A percentile compares a stretch with the other conserved stretches of the same genome.
Evolutionary conservation across 2,888 invertebrate genomes (phyloP).

Genomic region (Galerucella calmariensis): DNA sequence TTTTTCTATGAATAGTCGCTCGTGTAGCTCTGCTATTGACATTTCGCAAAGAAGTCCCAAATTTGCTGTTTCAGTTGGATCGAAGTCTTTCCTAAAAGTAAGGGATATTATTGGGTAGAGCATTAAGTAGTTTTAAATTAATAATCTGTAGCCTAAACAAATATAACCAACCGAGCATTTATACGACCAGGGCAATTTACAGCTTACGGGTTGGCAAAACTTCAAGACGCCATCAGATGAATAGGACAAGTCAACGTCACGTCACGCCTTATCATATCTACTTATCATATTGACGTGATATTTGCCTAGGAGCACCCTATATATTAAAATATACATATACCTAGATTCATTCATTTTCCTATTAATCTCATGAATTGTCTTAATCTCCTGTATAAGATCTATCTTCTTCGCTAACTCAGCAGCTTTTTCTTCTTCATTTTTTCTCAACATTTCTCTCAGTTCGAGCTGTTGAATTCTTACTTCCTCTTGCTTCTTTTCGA

Average conservation of each 20-base stretch:
- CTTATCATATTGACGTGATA: too few relatives aligned
- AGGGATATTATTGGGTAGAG: neutral
- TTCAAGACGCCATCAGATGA: too few relatives aligned
- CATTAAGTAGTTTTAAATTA: neutral
- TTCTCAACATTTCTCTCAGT: conserved; percentile 61
- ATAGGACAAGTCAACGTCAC: too few relatives aligned
- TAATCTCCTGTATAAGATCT: conserved; percentile 63
- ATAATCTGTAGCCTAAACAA: too few relatives aligned
- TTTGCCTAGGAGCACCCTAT: too few relatives aligned
- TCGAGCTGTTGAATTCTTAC: conserved; percentile 67
- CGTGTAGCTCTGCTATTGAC: conserved; percentile 73
- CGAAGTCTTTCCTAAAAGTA: conserved; percentile 65
- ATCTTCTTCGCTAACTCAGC: conserved; percentile 61
- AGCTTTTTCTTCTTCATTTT: conserved; percentile 57
- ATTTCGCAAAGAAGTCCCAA: conserved; percentile 73
- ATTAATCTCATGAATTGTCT: conserved; percentile 59
- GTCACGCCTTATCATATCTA: too few relatives aligned
- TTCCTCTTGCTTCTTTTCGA: conserved; percentile 68
- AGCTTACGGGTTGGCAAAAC: too few relatives aligned
- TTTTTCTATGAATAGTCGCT: conserved; percentile 67
- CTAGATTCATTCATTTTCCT: conserved; percentile 52
- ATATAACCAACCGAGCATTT: too few relatives aligned
- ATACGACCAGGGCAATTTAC: too few relatives aligned
- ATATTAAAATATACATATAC: conserved; percentile 7
- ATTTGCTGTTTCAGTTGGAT: conserved; percentile 70